A percentile compares a stretch with the other conserved stretches of the same genome.
phyloP scores from a whole-genome alignment of 2,113 vertebrate genomes.

The Notarius lentiginosus region DNA sequence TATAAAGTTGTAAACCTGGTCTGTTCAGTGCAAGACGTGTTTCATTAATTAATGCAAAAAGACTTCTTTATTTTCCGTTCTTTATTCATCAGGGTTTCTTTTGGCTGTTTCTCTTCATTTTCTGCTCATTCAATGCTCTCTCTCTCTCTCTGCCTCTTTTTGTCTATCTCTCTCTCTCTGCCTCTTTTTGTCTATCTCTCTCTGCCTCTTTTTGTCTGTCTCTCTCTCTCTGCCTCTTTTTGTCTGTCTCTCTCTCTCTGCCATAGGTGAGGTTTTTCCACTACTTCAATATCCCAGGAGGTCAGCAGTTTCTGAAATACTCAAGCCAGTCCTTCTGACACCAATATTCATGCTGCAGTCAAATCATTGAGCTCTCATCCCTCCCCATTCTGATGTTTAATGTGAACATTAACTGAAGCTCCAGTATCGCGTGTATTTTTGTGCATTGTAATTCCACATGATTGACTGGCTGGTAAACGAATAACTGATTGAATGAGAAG shows the following conservation, averaged over 20 bases:
- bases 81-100: not conserved
- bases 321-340: not conserved
- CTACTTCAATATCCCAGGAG: not conserved
- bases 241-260: no score
- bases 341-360: not conserved
- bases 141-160: no score
- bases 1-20: not conserved
- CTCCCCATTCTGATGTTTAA: not conserved
- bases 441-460: not conserved
- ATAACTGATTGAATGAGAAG: not conserved
- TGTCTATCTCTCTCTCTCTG: no score
- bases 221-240: no score
- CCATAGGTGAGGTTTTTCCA: not conserved
- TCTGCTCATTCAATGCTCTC: no score
- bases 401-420: not conserved
- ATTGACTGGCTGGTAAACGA: not conserved
- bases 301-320: not conserved
- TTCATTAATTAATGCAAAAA: not conserved
- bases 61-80: not conserved
- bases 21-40: not conserved
- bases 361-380: not conserved
- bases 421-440: not conserved
- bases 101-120: not conserved
- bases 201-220: no score
- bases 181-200: no score